Conservation (phyloP, 2,113 vertebrate species). For the human region GRCh38 chr1:50177501-50178000, state of each 20-base stretch:
- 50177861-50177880: not conserved
- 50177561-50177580: not conserved
- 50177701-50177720: not conserved
- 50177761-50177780: not conserved
- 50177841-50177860: conserved; percentile 34
- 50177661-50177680: not conserved
- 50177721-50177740: not conserved
- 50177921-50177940: not conserved
- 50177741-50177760: conserved; percentile 17
- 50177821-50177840: conserved; percentile 23
- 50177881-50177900: not conserved
- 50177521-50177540: conserved; percentile 8
- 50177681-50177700: not conserved
- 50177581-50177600: not conserved
- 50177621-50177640: not conserved
- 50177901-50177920: not conserved
- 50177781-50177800: not conserved
- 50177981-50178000: not conserved
- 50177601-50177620: not conserved
- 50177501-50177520: not conserved
- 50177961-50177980: fast-evolving
- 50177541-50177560: not conserved
- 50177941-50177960: conserved; percentile 7
- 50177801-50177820: not conserved
- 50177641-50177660: not conserved